phyloP scores from a whole-genome alignment of 92 coral and sea anemone species.

The Bergia sp. region DNA sequence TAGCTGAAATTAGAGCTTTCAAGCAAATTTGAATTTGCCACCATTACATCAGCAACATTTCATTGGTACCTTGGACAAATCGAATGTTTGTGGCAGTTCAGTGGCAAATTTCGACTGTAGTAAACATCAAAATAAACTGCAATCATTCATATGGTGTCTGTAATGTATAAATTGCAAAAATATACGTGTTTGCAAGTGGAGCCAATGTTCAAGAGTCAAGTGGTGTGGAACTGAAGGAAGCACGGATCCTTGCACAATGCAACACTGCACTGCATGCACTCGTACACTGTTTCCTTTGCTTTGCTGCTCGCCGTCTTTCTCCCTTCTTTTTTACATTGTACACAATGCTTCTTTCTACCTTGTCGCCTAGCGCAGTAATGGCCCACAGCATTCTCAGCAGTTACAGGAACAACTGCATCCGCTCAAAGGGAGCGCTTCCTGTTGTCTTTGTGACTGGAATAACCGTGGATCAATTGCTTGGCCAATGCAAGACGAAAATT shows the following conservation, averaged over 20 bases:
- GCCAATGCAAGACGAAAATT: no score
- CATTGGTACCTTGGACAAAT: background rate
- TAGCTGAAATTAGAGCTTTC: slow-evolving; percentile 3
- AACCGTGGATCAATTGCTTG: no score
- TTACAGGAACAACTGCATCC: background rate
- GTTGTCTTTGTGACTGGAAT: no score
- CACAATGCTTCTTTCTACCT: slow-evolving; percentile 46
- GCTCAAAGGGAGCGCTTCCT: no score
- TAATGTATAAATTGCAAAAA: slow-evolving; percentile 9
- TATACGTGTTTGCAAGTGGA: no score
- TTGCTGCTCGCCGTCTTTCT: slow-evolving; percentile 4
- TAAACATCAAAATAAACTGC: background rate
- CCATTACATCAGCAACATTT: background rate
- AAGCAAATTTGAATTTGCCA: slow-evolving; percentile 4
- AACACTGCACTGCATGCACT: background rate
- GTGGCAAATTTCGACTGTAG: background rate
- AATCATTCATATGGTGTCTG: slow-evolving; percentile 10
- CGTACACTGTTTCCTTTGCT: no score
- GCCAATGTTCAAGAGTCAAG: no score
- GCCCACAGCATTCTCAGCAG: slow-evolving; percentile 9
- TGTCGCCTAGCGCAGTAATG: slow-evolving; percentile 9
- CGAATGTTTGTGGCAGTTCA: background rate
- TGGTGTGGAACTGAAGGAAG: no score
- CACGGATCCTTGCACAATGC: no score
- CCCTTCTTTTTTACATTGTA: slow-evolving; percentile 41